Evolutionary conservation across 2,113 vertebrate genomes (phyloP).

Genomic region (Gobio gobio): DNA sequence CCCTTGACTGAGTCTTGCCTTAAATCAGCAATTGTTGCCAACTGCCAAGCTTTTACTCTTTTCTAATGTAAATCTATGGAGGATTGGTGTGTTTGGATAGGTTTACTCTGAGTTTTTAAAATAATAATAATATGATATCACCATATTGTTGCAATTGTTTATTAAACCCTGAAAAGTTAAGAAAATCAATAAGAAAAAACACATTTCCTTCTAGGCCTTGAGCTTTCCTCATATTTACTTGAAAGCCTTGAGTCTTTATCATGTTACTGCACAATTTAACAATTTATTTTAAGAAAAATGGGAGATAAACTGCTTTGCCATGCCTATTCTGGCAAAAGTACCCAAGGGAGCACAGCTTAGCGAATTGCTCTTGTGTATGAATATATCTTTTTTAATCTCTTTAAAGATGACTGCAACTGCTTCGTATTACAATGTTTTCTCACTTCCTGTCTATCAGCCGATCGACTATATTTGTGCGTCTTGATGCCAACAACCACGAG

Average conservation of each 20-base stretch:
- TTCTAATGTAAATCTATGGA: not conserved
- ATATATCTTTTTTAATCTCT: not conserved
- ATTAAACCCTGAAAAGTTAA: not conserved
- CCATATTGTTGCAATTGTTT: too few species aligned
- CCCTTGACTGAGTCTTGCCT: not conserved
- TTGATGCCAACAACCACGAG: slow-evolving; percentile 88
- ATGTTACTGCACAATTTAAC: not conserved
- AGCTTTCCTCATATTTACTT: too few species aligned
- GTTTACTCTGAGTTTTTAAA: not conserved
- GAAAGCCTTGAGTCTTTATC: not conserved
- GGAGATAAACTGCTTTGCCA: not conserved
- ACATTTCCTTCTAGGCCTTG: not conserved
- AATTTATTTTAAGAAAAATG: not conserved
- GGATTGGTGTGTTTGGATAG: not conserved
- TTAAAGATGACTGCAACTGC: not conserved
- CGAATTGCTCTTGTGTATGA: not conserved
- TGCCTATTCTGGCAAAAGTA: not conserved
- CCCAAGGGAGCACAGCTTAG: not conserved
- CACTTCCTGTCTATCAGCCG: slow-evolving; percentile 76
- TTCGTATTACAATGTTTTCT: not conserved
- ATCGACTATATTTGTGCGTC: slow-evolving; percentile 90
- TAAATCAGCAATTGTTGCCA: not conserved
- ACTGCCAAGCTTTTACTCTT: not conserved
- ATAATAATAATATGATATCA: too few species aligned
- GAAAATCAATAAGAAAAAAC: not conserved